Percentiles rank a stretch among this genome's conserved stretches.
Conservation (phyloP, 2,797 vertebrate genomes). For the Tragopan temminckii region DNA sequence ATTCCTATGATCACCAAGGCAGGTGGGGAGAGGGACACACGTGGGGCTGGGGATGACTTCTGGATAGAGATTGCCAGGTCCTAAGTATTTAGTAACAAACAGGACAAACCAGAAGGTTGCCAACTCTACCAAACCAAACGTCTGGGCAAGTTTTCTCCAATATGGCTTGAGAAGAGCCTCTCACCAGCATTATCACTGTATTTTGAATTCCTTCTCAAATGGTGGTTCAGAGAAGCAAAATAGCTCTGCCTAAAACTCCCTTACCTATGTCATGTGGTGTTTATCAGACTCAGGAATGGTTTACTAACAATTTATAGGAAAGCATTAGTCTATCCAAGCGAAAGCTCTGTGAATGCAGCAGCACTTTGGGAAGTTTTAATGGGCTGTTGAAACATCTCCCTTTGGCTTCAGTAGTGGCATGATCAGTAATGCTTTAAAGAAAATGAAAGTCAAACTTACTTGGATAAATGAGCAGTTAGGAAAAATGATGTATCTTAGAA, state of each 20-base stretch:
- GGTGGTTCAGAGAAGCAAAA: background rate
- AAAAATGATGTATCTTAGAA: background rate
- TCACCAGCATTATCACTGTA: background rate
- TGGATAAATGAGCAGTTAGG: background rate
- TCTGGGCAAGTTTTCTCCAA: background rate
- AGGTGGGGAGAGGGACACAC: background rate
- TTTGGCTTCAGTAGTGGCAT: background rate
- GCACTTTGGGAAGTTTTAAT: background rate
- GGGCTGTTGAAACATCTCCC: background rate
- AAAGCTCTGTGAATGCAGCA: background rate
- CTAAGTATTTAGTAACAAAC: background rate
- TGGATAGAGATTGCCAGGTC: background rate
- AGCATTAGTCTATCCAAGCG: background rate
- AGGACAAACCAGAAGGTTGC: background rate
- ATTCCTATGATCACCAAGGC: background rate
- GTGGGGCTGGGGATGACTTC: background rate
- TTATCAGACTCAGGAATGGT: background rate
- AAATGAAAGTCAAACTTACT: background rate
- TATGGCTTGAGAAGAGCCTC: background rate
- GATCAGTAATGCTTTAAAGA: background rate
- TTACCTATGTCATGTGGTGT: fast-evolving
- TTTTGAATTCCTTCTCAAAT: background rate
- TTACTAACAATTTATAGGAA: background rate
- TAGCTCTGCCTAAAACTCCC: background rate
- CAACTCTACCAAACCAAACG: background rate